A percentile compares a stretch with the other conserved stretches of the same genome.
phyloP scores from a whole-genome alignment of 2,113 vertebrate species.

The Lates calcarifer region DNA sequence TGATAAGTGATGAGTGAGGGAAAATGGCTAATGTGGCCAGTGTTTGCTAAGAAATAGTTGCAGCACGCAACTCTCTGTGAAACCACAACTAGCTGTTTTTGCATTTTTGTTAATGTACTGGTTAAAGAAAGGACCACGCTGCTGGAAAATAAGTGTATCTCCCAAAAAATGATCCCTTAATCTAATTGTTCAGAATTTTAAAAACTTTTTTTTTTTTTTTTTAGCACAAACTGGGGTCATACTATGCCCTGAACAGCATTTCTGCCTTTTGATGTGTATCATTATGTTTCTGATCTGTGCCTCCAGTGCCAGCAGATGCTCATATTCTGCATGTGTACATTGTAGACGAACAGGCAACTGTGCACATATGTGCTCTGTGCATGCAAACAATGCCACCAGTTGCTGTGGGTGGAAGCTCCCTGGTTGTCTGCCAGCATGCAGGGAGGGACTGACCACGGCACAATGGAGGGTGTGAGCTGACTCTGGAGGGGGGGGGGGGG shows the following conservation, averaged over 20 bases:
- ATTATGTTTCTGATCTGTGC: conserved; percentile 13
- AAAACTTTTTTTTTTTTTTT: neutral
- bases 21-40: neutral
- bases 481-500: neutral
- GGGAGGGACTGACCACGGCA: conserved; percentile 57
- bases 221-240: conserved; percentile 15
- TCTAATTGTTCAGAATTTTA: too few relatives aligned
- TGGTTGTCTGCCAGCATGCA: conserved; percentile 64
- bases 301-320: conserved; percentile 61
- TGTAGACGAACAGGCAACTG: conserved; percentile 41
- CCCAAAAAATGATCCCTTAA: too few relatives aligned
- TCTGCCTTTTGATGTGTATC: conserved; percentile 12
- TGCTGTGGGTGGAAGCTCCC: conserved; percentile 72
- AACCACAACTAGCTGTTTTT: neutral
- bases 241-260: conserved; percentile 3
- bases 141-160: too few relatives aligned
- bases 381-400: conserved; percentile 80
- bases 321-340: conserved; percentile 22
- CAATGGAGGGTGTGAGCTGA: conserved; percentile 71
- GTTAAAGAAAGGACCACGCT: too few relatives aligned
- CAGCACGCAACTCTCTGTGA: neutral
- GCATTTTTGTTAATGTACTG: neutral
- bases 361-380: conserved; percentile 41
- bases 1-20: neutral
- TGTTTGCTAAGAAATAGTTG: neutral